Evolutionary conservation across 2,797 vertebrate species (phyloP).

Genomic region (Dromococcyx pavoninus): DNA sequence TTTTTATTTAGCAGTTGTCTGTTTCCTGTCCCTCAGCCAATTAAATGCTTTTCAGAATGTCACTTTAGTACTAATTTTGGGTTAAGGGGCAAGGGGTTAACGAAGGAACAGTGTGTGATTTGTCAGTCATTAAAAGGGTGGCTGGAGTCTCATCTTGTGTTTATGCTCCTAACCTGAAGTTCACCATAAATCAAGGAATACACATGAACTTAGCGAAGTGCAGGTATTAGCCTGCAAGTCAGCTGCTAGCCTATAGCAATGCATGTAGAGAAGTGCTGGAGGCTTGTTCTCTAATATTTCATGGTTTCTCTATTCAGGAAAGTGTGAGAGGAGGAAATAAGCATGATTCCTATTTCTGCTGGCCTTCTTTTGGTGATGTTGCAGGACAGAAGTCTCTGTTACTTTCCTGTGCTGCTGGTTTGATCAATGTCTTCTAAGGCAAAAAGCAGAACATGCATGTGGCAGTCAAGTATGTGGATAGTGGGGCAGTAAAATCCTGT

Average conservation of each 20-base stretch:
- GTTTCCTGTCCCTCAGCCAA: neutral
- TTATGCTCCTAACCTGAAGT: neutral
- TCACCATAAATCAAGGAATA: neutral
- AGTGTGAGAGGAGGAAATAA: neutral
- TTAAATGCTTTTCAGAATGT: neutral
- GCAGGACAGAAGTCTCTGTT: neutral
- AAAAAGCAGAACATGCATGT: neutral
- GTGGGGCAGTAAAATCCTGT: neutral
- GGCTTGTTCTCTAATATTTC: neutral
- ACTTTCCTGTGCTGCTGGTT: neutral
- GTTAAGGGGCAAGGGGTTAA: neutral
- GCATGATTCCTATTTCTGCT: neutral
- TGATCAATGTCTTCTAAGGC: neutral
- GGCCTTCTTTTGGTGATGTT: neutral
- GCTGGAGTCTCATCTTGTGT: neutral
- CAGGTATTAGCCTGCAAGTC: neutral
- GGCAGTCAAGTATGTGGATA: too few relatives aligned
- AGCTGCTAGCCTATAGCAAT: neutral
- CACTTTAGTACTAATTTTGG: neutral
- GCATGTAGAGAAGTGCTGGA: neutral
- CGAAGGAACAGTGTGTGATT: neutral
- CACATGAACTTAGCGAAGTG: accelerated
- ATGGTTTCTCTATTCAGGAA: neutral
- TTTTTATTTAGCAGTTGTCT: neutral
- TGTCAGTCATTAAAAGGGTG: neutral